These are phyloP conservation scores for Spheniscus humboldti DNA, from an alignment of 2,797 vertebrate species.

Conservation along the genomic window DNA sequence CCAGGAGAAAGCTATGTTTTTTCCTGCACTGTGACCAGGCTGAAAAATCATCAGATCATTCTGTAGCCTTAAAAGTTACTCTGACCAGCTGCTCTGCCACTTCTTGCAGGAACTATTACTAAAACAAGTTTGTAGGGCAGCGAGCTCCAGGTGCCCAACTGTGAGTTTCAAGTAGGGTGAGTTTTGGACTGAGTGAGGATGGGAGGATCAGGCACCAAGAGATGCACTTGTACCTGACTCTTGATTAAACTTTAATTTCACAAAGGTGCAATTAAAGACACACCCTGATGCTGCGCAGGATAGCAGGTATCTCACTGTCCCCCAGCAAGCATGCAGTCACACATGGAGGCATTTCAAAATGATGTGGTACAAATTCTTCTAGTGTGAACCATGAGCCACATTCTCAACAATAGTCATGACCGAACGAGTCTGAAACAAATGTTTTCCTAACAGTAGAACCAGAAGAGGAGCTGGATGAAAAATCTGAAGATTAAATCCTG, in stretches of 20 bases:
- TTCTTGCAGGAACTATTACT: not conserved
- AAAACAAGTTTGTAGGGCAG: not conserved
- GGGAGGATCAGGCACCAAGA: not conserved
- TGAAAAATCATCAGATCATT: not conserved
- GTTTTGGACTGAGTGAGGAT: not conserved
- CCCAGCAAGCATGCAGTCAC: not conserved
- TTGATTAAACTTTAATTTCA: not conserved
- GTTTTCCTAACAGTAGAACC: not conserved
- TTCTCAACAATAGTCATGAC: not conserved
- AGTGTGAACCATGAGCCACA: not conserved
- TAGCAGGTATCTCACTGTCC: not conserved
- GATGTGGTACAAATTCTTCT: not conserved
- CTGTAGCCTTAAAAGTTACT: not conserved
- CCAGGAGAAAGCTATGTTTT: not conserved
- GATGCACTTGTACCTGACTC: not conserved
- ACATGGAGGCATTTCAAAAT: not conserved
- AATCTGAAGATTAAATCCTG: not conserved
- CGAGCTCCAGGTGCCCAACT: rapidly evolving
- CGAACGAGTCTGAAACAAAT: not conserved
- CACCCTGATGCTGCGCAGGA: not conserved
- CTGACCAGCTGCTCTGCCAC: not conserved
- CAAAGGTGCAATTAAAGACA: not conserved
- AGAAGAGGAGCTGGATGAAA: not conserved
- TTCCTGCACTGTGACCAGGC: not conserved
- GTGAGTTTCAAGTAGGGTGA: not conserved